Conservation (phyloP, 1,140 invertebrate species). For the Scaptodrosophila lebanonensis region DNA sequence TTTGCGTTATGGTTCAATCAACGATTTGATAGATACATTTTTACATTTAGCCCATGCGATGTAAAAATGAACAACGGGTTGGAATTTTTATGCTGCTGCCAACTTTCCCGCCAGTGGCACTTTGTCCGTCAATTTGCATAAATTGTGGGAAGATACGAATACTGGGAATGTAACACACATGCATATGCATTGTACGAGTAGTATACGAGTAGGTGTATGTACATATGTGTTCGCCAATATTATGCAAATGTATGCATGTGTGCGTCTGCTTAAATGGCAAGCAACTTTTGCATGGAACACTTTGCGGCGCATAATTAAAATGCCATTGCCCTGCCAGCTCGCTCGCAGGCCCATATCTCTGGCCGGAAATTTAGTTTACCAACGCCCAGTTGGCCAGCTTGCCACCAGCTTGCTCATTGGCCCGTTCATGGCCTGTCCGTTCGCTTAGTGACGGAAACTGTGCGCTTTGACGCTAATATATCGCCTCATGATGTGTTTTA, state of each 20-base stretch:
- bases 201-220: no score
- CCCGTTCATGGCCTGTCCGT: neutral
- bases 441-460: slow-evolving; percentile 44
- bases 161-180: neutral
- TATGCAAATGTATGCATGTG: neutral
- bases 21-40: neutral
- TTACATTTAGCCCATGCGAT: neutral
- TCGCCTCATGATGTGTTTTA: slow-evolving; percentile 44
- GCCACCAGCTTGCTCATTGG: slow-evolving; percentile 7
- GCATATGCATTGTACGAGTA: neutral
- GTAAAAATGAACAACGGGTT: no score
- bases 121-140: slow-evolving; percentile 26
- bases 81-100: no score
- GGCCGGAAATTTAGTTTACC: slow-evolving; percentile 25
- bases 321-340: no score
- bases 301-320: slow-evolving; percentile 1
- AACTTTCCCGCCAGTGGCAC: slow-evolving; percentile 12
- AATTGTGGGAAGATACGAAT: slow-evolving; percentile 25
- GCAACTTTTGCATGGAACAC: neutral
- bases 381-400: slow-evolving; percentile 13
- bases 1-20: slow-evolving; percentile 23
- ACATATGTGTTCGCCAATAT: neutral
- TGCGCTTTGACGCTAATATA: slow-evolving; percentile 60
- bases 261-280: neutral
- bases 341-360: no score